Evolutionary conservation across 2,113 vertebrate genomes (phyloP).

Genomic region (Oreocharis arfaki): DNA sequence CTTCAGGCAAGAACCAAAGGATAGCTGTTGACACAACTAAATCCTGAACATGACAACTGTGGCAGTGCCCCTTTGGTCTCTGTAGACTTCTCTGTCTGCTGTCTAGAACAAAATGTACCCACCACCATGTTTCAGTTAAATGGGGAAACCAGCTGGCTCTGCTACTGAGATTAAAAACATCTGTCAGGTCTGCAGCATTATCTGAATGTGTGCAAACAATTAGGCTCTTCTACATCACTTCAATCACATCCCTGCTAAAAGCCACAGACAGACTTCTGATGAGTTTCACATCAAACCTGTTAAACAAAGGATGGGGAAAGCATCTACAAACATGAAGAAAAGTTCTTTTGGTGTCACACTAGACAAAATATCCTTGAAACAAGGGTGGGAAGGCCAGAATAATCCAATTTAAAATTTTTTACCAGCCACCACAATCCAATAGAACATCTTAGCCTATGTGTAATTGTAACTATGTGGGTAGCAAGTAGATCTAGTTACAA

Average conservation of each 20-base stretch:
- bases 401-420: background rate
- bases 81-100: background rate
- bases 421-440: background rate
- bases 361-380: background rate
- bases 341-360: background rate
- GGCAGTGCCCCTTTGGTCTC: background rate
- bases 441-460: background rate
- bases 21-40: background rate
- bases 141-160: background rate
- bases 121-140: background rate
- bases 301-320: background rate
- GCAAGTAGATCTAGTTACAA: background rate
- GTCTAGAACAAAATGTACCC: background rate
- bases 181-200: background rate
- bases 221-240: background rate
- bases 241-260: background rate
- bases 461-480: background rate
- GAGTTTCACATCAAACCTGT: background rate
- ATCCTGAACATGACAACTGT: background rate
- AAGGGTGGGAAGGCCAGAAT: background rate
- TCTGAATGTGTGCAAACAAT: background rate
- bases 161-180: background rate
- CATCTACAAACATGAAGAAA: background rate
- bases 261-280: background rate
- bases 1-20: background rate